Evolutionary conservation across 2,113 vertebrate species (phyloP).

Genomic region (Sterna hirundo): DNA sequence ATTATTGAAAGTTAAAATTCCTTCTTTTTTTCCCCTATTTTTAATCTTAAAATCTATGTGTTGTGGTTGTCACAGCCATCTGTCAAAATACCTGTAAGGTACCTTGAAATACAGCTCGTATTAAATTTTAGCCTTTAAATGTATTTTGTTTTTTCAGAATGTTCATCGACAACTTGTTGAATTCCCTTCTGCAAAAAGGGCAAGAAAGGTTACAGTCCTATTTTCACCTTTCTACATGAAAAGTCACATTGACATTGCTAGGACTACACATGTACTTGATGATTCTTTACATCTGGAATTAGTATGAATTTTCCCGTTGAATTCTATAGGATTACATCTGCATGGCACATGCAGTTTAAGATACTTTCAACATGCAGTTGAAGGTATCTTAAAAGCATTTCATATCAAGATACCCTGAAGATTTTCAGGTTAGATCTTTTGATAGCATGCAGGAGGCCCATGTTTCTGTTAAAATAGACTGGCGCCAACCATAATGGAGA

Average conservation of each 20-base stretch:
- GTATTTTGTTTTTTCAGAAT: not conserved
- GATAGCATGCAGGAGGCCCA: fast-evolving
- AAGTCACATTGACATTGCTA: not conserved
- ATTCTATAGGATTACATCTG: not conserved
- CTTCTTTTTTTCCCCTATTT: not conserved
- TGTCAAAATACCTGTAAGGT: not conserved
- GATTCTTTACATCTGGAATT: not conserved
- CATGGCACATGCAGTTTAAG: too few relatives aligned
- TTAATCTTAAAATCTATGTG: not conserved
- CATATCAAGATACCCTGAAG: not conserved
- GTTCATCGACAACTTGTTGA: not conserved
- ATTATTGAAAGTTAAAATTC: not conserved
- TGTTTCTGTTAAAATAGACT: not conserved
- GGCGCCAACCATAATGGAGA: not conserved
- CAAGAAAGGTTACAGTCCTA: not conserved
- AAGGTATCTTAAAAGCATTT: not conserved
- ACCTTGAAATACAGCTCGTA: not conserved
- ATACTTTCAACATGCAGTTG: too few relatives aligned
- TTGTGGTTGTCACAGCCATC: not conserved
- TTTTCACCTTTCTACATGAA: not conserved
- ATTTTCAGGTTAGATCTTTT: not conserved
- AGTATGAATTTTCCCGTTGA: not conserved
- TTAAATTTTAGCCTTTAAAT: not conserved
- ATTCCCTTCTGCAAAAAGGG: not conserved
- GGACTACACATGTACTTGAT: not conserved